These are phyloP conservation scores for Mythimna ferrago DNA, from an alignment of 2,888 invertebrate species.

Conservation along the genomic window DNA sequence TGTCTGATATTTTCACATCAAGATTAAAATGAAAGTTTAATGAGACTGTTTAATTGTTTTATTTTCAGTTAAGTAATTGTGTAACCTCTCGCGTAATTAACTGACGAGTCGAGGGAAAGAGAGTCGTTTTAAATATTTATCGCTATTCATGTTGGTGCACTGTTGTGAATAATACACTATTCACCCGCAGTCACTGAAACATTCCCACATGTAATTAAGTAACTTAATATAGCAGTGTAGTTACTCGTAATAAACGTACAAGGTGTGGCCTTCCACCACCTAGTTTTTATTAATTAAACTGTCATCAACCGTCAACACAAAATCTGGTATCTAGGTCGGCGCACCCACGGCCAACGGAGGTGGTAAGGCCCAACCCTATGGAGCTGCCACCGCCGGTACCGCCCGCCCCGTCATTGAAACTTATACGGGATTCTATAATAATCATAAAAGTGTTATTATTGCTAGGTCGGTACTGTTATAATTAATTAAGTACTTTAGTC, in stretches of 20 bases:
- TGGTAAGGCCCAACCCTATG: constrained; percentile 61
- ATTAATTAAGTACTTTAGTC: constrained; percentile 13
- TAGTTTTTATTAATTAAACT: constrained; percentile 75
- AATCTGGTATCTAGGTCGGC: constrained; percentile 80
- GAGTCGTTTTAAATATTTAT: constrained; percentile 28
- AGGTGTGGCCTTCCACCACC: constrained; percentile 64
- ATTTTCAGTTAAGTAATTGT: constrained; percentile 23
- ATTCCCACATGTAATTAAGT: constrained; percentile 25
- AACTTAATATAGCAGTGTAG: constrained; percentile 20
- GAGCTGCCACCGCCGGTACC: constrained; percentile 16
- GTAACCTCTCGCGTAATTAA: constrained; percentile 25
- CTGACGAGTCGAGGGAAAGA: constrained; percentile 4
- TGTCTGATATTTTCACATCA: not conserved
- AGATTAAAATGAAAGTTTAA: constrained; percentile 22
- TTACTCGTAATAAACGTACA: constrained; percentile 7
- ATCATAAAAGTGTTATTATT: constrained; percentile 24
- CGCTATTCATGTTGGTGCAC: constrained; percentile 12
- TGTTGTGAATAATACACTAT: not conserved
- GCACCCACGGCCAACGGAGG: constrained; percentile 68
- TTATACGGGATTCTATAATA: constrained; percentile 11
- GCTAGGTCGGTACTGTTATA: constrained; percentile 11
- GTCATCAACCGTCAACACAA: constrained; percentile 70
- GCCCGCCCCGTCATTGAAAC: constrained; percentile 38
- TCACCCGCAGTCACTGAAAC: constrained; percentile 11
- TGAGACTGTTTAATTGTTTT: constrained; percentile 18